A percentile compares a stretch with the other conserved stretches of the same genome.
Conservation (phyloP, 2,113 vertebrate species). For the Sander lucioperca region DNA sequence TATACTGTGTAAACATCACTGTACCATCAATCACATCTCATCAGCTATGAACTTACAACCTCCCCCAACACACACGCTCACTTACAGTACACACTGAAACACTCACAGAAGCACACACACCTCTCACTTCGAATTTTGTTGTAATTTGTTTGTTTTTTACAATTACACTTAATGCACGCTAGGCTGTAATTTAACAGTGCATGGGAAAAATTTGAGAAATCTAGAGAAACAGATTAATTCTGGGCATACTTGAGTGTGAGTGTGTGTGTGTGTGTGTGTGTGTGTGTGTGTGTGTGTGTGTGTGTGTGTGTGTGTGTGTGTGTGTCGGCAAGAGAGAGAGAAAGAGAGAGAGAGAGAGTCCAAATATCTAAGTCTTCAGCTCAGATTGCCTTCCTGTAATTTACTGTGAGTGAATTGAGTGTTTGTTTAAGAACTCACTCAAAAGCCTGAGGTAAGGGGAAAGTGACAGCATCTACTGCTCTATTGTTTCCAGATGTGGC, state of each 20-base stretch:
- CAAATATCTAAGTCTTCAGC: constrained; percentile 65
- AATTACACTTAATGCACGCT: constrained; percentile 53
- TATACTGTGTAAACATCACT: constrained; percentile 54
- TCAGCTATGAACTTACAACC: constrained; percentile 38
- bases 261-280: constrained; percentile 6
- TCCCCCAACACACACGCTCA: background rate
- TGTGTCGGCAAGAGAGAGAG: constrained; percentile 8
- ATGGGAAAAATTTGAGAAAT: constrained; percentile 35
- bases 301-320: background rate
- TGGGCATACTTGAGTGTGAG: background rate
- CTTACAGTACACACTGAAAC: background rate
- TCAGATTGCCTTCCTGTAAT: constrained; percentile 81
- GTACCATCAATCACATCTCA: constrained; percentile 51
- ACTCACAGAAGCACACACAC: constrained; percentile 22
- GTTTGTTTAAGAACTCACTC: constrained; percentile 81
- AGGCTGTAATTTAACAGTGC: constrained; percentile 48
- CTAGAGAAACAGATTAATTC: constrained; percentile 42
- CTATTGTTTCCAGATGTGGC: constrained; percentile 82
- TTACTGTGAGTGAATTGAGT: constrained; percentile 79
- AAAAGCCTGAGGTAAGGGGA: constrained; percentile 75
- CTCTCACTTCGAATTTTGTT: constrained; percentile 32
- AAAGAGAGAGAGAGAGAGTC: constrained; percentile 23
- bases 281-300: background rate
- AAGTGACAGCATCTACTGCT: constrained; percentile 80
- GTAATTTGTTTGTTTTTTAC: constrained; percentile 51